Evolutionary conservation across 2,113 vertebrate species (phyloP).

Genomic region (Cheilinus undulatus): DNA sequence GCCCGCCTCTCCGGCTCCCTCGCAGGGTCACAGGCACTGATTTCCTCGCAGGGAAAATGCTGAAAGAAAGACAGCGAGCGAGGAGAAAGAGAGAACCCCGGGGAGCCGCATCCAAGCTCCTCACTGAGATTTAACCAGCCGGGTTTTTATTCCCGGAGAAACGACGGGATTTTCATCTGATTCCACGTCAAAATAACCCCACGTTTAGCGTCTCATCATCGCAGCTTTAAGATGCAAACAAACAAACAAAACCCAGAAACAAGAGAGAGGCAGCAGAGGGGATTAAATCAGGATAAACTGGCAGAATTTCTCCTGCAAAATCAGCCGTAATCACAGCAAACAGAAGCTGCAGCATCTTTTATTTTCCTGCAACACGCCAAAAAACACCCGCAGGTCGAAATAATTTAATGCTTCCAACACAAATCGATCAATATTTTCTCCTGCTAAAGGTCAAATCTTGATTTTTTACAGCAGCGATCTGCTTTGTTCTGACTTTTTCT

Average conservation of each 20-base stretch:
- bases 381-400: background rate
- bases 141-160: constrained; percentile 6
- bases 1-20: constrained; percentile 11
- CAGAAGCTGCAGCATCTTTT: background rate
- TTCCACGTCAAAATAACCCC: background rate
- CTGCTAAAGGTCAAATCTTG: background rate
- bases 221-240: background rate
- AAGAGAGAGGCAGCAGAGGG: background rate
- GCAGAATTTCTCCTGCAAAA: background rate
- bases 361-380: background rate
- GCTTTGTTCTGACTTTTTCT: background rate
- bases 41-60: constrained; percentile 12
- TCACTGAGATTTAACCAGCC: constrained; percentile 2
- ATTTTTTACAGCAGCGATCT: background rate
- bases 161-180: background rate
- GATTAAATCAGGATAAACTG: background rate
- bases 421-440: background rate
- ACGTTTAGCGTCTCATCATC: background rate
- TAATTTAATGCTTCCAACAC: background rate
- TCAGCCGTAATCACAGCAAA: too few species aligned
- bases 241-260: constrained; percentile 11
- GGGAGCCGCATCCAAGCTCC: constrained; percentile 7
- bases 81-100: constrained; percentile 29
- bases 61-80: constrained; percentile 19
- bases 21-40: constrained; percentile 34